Percentiles rank a stretch among this genome's conserved stretches.
phyloP scores from a whole-genome alignment of 2,888 invertebrate genomes.

The Galerucella calmariensis region DNA sequence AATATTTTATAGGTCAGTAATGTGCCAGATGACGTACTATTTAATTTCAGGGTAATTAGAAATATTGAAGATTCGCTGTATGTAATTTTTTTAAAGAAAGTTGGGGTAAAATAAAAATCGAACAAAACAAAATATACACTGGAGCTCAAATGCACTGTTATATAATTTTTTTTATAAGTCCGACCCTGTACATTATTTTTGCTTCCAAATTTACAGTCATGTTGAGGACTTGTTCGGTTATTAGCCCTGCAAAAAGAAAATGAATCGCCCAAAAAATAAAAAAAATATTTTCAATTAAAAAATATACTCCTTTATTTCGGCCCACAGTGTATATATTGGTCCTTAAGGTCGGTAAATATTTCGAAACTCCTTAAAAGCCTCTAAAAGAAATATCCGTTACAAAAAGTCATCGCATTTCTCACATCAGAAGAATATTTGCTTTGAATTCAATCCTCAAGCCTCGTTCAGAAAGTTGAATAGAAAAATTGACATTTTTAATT shows the following conservation, averaged over 20 bases:
- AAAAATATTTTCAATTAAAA: too few relatives aligned
- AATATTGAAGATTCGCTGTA: neutral
- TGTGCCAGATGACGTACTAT: constrained; percentile 28
- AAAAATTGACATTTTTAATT: constrained; percentile 42
- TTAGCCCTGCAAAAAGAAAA: too few relatives aligned
- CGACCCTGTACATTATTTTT: too few relatives aligned
- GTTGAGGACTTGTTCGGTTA: too few relatives aligned
- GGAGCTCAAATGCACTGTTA: too few relatives aligned
- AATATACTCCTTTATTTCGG: too few relatives aligned
- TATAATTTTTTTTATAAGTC: too few relatives aligned
- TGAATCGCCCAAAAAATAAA: too few relatives aligned
- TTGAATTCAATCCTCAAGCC: constrained; percentile 42
- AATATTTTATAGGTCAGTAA: constrained; percentile 27
- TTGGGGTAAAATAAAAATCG: neutral
- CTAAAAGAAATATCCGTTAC: constrained; percentile 30
- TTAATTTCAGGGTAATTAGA: constrained; percentile 18
- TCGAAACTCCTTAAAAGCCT: neutral
- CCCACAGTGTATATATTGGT: neutral
- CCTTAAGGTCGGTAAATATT: neutral
- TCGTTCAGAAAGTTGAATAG: constrained; percentile 40
- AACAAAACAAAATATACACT: too few relatives aligned
- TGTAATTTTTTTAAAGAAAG: neutral
- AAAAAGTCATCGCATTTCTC: constrained; percentile 39
- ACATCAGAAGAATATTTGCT: constrained; percentile 44
- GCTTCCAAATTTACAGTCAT: too few relatives aligned